phyloP scores from a whole-genome alignment of 1,140 invertebrate genomes.

The Drosophila kanapiae region DNA sequence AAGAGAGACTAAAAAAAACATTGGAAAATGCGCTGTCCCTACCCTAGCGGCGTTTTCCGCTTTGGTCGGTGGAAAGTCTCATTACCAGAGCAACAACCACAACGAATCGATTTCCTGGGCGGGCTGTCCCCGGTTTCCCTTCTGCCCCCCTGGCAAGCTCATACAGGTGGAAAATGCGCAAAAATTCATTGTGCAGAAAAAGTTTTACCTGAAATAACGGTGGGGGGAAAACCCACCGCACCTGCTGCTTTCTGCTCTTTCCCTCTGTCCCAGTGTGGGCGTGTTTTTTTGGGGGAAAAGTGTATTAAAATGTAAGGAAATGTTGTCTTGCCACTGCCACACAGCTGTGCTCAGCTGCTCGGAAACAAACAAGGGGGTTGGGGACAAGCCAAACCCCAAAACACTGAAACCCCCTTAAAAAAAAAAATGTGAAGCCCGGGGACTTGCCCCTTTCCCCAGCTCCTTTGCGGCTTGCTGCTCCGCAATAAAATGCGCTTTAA shows the following conservation, averaged over 20 bases:
- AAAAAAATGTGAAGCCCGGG: conserved; percentile 40
- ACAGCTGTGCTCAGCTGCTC: conserved; percentile 78
- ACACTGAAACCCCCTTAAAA: conserved; percentile 1
- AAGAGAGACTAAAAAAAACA: conserved; percentile 34
- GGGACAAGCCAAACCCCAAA: not conserved
- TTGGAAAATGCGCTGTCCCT: conserved; percentile 48
- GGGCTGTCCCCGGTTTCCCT: not conserved
- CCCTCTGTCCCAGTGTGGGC: not conserved
- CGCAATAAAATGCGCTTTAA: conserved; percentile 48
- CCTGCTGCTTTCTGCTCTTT: conserved; percentile 75
- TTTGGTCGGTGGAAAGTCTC: conserved; percentile 41
- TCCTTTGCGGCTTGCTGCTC: conserved; percentile 32
- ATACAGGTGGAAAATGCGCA: conserved; percentile 83
- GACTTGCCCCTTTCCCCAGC: conserved; percentile 19
- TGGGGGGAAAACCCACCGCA: conserved; percentile 20
- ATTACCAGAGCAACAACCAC: conserved; percentile 73
- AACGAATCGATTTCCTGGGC: conserved; percentile 74
- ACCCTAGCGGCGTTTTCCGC: conserved; percentile 29
- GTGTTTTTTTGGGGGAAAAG: conserved; percentile 47
- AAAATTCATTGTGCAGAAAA: conserved; percentile 84
- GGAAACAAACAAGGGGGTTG: conserved; percentile 62
- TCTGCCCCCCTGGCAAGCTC: conserved; percentile 29
- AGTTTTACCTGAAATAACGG: conserved; percentile 41
- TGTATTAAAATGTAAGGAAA: conserved; percentile 80
- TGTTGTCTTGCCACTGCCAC: conserved; percentile 34